These are phyloP conservation scores for Asbolus verrucosus DNA, from an alignment of 1,140 invertebrate genomes.

Conservation along the genomic window DNA sequence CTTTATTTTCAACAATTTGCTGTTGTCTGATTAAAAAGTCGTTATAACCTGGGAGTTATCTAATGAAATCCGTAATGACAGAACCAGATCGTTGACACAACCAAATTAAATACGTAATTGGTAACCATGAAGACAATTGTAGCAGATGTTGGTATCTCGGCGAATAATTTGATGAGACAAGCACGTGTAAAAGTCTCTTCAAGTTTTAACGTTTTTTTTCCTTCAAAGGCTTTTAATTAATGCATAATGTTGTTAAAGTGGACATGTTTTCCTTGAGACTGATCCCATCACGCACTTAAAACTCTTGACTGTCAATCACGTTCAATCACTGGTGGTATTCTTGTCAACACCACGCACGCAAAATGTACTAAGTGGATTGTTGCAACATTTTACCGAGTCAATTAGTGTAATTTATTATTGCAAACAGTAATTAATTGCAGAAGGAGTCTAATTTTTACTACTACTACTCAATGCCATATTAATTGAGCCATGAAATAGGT, in stretches of 20 bases:
- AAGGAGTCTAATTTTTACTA: too few relatives aligned
- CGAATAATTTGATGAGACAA: constrained; percentile 13
- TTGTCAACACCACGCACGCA: constrained; percentile 9
- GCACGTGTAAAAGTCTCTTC: constrained; percentile 12
- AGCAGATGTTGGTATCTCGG: constrained; percentile 2
- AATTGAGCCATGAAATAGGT: too few relatives aligned
- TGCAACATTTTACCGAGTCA: background rate
- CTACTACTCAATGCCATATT: too few relatives aligned
- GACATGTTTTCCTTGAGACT: constrained; percentile 40
- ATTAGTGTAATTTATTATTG: too few relatives aligned
- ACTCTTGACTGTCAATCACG: constrained; percentile 14
- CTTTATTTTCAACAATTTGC: background rate
- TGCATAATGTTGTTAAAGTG: constrained; percentile 13
- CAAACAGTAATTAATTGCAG: too few relatives aligned
- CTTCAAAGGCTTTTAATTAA: background rate
- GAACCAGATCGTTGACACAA: background rate
- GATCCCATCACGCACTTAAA: constrained; percentile 8
- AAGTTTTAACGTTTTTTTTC: background rate
- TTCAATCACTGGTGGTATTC: background rate
- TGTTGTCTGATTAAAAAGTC: constrained; percentile 26
- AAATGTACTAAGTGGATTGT: constrained; percentile 13
- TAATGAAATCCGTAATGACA: constrained; percentile 1
- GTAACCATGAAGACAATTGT: background rate
- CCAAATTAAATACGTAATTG: background rate
- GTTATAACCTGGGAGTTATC: background rate